Evolutionary conservation across 2,797 vertebrate species (phyloP), one percentile per base, ranked within the genome.

Genomic region (Microcaecilia unicolor): DNA sequence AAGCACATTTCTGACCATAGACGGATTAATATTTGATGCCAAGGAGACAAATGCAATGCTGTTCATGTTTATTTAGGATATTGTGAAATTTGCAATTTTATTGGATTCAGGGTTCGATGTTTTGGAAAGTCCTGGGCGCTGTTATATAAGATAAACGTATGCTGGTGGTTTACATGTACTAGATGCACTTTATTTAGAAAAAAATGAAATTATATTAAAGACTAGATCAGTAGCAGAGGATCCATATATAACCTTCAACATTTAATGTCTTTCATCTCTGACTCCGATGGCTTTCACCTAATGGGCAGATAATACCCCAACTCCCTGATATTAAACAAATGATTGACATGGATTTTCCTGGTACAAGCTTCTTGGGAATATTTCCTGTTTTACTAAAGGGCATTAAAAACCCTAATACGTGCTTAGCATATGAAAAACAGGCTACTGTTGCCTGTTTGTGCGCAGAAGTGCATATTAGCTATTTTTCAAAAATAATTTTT

Each of bases 51-150:
- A 87, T 76, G 83, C 83, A 83, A n/a, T 64, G 76, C 70, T 76
- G 78, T 82, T 87, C 81, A 82, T 94, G 89, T 94, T 94, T 94
- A 89, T 93, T 93, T 92, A 92, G 86, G 86, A 90, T 92, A 89
- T 92, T 90, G 87, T 91, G 84, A 90, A 92, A 95, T 96, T 93
- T 95, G 89, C 91, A 96, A 91, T 95, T 96, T 93, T 91, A 95
- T 95, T 94, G 88, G 86, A 90, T 93, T 91, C 72, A 18, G 77
- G 71, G 70, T 65, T 68, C 55, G 43, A 57, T 71, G 76, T 79
- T 79, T 78, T 74, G 76, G 76, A 74, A 80, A 83, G 74, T 78
- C 74, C 76, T 74, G 61, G 81, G 76, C 78, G 34, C 47, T 29
- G 36, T 34, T 31, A 38, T 39, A 34, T 34, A 39, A 40, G 31